phyloP scores from a whole-genome alignment of 2,113 vertebrate species.

The Odocoileus hemionus region DNA sequence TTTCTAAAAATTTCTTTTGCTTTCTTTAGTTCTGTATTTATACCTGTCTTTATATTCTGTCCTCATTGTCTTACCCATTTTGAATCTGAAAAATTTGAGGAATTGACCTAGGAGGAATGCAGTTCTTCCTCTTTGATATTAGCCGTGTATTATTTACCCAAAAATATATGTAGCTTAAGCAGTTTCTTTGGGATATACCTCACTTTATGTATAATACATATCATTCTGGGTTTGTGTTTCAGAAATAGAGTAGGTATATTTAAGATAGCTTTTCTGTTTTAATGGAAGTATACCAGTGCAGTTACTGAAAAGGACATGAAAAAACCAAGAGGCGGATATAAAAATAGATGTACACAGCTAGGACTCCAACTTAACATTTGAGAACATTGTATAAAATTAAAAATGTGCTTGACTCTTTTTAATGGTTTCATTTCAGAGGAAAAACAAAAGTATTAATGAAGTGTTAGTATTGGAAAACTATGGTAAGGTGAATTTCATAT shows the following conservation, averaged over 20 bases:
- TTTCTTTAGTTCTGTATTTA: background rate
- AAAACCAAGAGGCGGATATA: background rate
- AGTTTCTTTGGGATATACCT: background rate
- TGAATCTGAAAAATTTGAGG: background rate
- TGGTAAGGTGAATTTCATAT: background rate
- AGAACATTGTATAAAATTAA: background rate
- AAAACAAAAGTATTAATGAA: conserved; percentile 2
- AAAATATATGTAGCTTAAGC: background rate
- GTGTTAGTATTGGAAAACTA: background rate
- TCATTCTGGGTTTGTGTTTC: conserved; percentile 13
- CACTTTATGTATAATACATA: background rate
- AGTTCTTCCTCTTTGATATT: background rate
- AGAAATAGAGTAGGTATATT: background rate
- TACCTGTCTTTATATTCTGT: background rate
- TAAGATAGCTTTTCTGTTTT: conserved; percentile 3
- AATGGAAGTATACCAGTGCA: background rate
- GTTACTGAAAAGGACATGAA: background rate
- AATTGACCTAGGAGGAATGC: background rate
- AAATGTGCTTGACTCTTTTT: background rate
- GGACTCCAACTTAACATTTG: background rate
- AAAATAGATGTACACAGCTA: background rate
- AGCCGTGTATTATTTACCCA: background rate
- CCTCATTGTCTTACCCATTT: background rate
- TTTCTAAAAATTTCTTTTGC: background rate
- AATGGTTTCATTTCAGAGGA: background rate